A percentile compares a stretch with the other conserved stretches of the same genome.
Evolutionary conservation across 1,140 invertebrate genomes (phyloP).

Genomic region (Hirudo medicinalis): DNA sequence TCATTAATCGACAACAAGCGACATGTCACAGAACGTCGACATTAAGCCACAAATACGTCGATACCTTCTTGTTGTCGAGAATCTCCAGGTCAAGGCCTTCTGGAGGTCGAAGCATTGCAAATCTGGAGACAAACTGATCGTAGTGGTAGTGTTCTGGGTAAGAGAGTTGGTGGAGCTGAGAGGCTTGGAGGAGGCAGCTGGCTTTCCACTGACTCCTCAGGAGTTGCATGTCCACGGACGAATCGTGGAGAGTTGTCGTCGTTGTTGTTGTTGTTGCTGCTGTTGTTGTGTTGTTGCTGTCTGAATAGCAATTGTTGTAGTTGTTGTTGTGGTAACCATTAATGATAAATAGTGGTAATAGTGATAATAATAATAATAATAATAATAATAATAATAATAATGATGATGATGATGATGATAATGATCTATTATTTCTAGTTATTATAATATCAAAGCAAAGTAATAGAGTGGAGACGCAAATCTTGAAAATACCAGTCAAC

Average conservation of each 20-base stretch:
- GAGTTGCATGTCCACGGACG: neutral
- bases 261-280: no score
- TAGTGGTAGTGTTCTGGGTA: neutral
- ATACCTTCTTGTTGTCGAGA: neutral
- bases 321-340: neutral
- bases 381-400: constrained; percentile 7
- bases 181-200: neutral
- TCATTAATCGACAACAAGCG: neutral
- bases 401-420: neutral
- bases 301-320: no score
- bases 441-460: no score
- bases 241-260: neutral
- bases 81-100: neutral
- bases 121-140: neutral
- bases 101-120: neutral
- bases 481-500: neutral
- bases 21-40: neutral
- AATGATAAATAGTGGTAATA: neutral
- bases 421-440: no score
- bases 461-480: no score
- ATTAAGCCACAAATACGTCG: neutral
- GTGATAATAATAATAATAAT: neutral
- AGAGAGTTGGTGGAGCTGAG: neutral
- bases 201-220: neutral
- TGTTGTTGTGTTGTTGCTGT: no score